Base-by-base conservation (phyloP, 1,140 invertebrate species). In the Hycleus phaleratus region DNA sequence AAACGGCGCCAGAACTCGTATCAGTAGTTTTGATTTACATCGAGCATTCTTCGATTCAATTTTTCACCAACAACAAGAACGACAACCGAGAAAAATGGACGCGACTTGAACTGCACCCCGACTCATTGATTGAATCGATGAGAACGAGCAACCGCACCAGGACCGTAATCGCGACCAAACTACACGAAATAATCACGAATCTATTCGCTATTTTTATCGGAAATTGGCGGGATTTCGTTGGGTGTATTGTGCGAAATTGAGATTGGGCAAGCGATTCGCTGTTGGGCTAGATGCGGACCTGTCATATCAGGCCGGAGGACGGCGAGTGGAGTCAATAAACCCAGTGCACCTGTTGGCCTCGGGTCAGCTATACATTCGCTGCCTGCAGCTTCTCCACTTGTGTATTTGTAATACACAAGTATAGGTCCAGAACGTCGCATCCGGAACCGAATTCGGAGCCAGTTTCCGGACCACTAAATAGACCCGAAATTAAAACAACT, bases 261-360 rank as follows among this genome's bases (percentile, higher is more conserved):
- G 32, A 32, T 32, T 32, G 32, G 32, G 32, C 7, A 32, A 32
- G 32, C 7, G 4, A 7, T 32, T 32, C 7, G 32, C 7, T 2
- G 32, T 32, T 32, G 7, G 49, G 26, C 42, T 43, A 45, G 51
- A 45, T 45, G 38, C 25, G 25, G 12, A 48, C 46, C 38, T 26
- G 46, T 11, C 49, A 32, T 4, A 32, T 32, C 32, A 32, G 32
- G 49, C 12, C 38, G 39, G 44, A 26, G 51, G 49, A 53, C 51
- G 51, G 42, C 42, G 58, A 59, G 38, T 55, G 68, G 66, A 71
- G 70, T 71, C 70, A 71, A 71, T 70, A 71, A 71, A 71, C 70
- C 68, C 68, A 64, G 58, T 70, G 68, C 70, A 71, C 70, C 70
- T 71, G 70, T 64, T 68, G 70, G 70, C 67, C 68, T 68, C 64